Base-by-base conservation (phyloP, 2,797 vertebrate genomes). In the Sardinella longiceps region DNA sequence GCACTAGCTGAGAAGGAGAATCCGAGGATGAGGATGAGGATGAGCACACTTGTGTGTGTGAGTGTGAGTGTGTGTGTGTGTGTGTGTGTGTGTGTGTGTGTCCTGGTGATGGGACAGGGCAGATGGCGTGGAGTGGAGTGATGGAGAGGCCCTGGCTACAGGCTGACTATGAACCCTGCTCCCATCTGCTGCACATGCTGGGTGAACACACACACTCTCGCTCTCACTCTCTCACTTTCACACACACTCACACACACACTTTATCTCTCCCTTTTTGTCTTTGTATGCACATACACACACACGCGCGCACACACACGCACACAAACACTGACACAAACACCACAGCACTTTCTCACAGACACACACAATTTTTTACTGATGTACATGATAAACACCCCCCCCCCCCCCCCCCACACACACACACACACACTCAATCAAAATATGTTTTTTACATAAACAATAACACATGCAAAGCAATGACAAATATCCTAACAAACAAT, bases 111-210 rank as follows among this genome's bases (percentile, higher is more conserved):
- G 70, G 70, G 70, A 23, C 15, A 43, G 33, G 37, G 33, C 70
- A 77, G 70, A 77, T 77, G 70, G 70, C 43, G 70, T 43, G 70
- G 33, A 39, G 37, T 77, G 37, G 70, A 39, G 70, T 77, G 70
- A 77, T 77, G 70, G 70, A 77, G 70, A 43, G 70, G 37, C 37
- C 33, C 33, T 43, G 70, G 70, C 89, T 37, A 53, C 83, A 9
- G 80, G 20, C 2, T 56, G 1, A 37, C 48, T 56, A 80, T 84
- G 84, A 81, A 77, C 90, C 90, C 87, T 85, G 81, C 82, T 80
- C 82, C 87, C 70, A 85, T 63, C 43, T 81, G 63, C 33, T 87
- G 77, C 63, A 28, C 74, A 84, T 83, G 37, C 48, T 28, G 25
- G 10, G 33, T 39, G 82, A 80, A 20, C 56, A 58, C 74, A 74